phyloP scores from a whole-genome alignment of 2,888 invertebrate species.

The Tetropium fuscum region DNA sequence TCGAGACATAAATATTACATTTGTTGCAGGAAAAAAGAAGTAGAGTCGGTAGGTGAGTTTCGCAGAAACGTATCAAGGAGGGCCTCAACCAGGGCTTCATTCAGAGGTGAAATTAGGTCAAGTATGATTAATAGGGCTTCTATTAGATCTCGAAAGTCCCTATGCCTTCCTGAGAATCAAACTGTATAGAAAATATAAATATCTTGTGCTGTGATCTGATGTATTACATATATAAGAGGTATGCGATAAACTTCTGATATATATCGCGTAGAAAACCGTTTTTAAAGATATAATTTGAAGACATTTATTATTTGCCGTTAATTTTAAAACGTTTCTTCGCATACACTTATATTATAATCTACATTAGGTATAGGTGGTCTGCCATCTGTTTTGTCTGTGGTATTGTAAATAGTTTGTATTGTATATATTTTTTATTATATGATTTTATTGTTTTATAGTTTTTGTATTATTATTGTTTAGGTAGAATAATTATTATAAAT shows the following conservation, averaged over 20 bases:
- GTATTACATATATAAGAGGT: conserved; percentile 1
- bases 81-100: conserved; percentile 72
- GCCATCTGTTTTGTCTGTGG: conserved; percentile 45
- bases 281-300: conserved; percentile 2
- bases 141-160: conserved; percentile 66
- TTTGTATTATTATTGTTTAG: conserved; percentile 19
- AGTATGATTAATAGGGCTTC: conserved; percentile 70
- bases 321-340: conserved; percentile 9
- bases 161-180: conserved; percentile 52
- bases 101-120: conserved; percentile 75
- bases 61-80: conserved; percentile 56
- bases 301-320: conserved; percentile 10
- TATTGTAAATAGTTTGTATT: conserved; percentile 37
- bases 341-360: conserved; percentile 14
- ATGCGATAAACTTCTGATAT: conserved; percentile 11
- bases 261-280: not conserved
- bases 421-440: conserved; percentile 29
- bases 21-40: conserved; percentile 50
- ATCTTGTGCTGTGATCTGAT: conserved; percentile 28
- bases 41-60: conserved; percentile 43
- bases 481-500: conserved; percentile 9
- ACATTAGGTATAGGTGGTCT: conserved; percentile 17
- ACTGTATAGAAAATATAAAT: conserved; percentile 35
- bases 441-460: conserved; percentile 10
- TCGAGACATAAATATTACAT: no score